Conservation (phyloP, 2,113 vertebrate species). For the Lamprotornis superbus region DNA sequence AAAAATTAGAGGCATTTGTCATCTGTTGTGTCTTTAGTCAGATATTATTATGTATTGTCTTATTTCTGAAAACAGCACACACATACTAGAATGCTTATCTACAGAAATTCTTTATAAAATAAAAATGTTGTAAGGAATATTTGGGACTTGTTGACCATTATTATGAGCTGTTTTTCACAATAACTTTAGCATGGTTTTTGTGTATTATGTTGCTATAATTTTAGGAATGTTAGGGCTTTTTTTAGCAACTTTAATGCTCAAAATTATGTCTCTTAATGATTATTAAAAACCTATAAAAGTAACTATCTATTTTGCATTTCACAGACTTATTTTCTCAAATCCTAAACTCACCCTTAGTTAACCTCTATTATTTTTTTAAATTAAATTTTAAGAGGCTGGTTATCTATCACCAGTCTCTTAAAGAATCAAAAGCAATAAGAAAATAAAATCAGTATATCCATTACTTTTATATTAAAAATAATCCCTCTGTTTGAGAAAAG, state of each 20-base stretch:
- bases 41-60: background rate
- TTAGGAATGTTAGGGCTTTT: background rate
- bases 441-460: background rate
- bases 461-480: background rate
- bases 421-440: background rate
- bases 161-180: background rate
- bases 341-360: background rate
- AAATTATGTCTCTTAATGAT: background rate
- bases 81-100: background rate
- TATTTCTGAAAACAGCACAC: background rate
- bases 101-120: background rate
- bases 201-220: background rate
- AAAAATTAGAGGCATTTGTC: background rate
- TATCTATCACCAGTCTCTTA: background rate
- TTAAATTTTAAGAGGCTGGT: slow-evolving; percentile 14
- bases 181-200: background rate
- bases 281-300: background rate
- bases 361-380: background rate
- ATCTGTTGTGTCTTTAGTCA: background rate
- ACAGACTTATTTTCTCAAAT: background rate
- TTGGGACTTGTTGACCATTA: background rate
- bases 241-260: background rate
- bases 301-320: background rate
- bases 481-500: background rate
- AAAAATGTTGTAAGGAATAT: background rate